Evolutionary conservation across 2,888 invertebrate genomes (phyloP), one percentile per base, ranked within the genome.

Genomic region (Scrobipalpa costella): DNA sequence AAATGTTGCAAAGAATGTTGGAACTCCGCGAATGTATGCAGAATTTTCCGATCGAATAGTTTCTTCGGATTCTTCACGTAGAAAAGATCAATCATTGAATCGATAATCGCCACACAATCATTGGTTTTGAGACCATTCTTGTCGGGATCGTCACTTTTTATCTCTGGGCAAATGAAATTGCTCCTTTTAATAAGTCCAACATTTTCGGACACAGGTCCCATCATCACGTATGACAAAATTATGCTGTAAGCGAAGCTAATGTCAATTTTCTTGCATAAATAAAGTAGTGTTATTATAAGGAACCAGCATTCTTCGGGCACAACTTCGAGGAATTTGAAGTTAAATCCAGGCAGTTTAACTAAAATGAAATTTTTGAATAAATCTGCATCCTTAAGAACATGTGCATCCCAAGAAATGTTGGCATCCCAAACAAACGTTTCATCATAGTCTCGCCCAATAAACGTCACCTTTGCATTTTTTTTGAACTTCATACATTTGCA

Each of bases 1-100:
- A 80, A 72, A 64, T 78, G 76, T 59, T 80, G 76, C 47, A 80
- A 64, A 49, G 79, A 78, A 67, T 80, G 79, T 62, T 75, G 73
- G 21, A 79, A 80, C 62, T 79, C 80, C 0, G 77, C 70, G n/a
- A 80, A 64, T 38, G 61, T 66, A 36, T 80, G 81, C 52, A 80
- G 66, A 27, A 70, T 58, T n/a, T 62, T 49, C 27, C 69, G 63
- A 55, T 72, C 62, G 44, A 69, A 73, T 9, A 57, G 64, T 2
- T 64, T 38, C n/a, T 65, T 65, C 7, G 69, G 19, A 47, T 65
- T 58, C 33, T 21, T 57, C 5, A 66, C 57, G 38, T 71, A 68
- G 62, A 72, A 73, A 5, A 67, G 63, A 19, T 71, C 64, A n/a
- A 72, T 65, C 40, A 72, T 60, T 44, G 65, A 62, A 52, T 65